Conservation (phyloP, 2,888 invertebrate genomes). For the Horisme vitalbata region DNA sequence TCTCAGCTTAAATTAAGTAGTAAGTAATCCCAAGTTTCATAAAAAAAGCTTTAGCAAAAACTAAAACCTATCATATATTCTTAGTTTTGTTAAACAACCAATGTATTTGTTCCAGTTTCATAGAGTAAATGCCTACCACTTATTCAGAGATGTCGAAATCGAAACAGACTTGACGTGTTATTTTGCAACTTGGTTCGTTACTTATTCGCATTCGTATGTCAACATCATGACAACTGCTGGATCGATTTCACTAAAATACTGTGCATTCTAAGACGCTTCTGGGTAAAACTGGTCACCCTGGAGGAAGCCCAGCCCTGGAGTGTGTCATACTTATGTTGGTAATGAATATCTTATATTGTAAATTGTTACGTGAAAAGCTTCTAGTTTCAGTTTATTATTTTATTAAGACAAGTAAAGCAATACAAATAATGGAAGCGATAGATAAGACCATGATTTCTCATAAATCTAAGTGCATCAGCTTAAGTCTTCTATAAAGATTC, state of each 20-base stretch:
- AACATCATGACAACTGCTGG: conserved; percentile 32
- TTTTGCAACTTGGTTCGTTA: conserved; percentile 34
- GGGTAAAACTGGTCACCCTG: conserved; percentile 13
- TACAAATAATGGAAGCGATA: no score
- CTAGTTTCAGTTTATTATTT: no score
- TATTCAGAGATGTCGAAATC: conserved; percentile 33
- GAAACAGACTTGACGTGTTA: conserved; percentile 33
- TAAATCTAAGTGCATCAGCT: no score
- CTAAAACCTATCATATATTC: conserved; percentile 5
- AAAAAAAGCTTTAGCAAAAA: no score
- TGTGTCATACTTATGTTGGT: no score
- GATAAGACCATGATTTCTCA: no score
- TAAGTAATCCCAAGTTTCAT: no score
- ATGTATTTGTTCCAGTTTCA: conserved; percentile 26
- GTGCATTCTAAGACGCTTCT: conserved; percentile 19
- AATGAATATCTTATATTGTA: no score
- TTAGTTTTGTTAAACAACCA: conserved; percentile 18
- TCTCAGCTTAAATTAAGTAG: no score
- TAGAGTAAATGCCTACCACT: conserved; percentile 27
- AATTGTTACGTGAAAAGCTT: no score
- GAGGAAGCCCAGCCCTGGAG: conserved; percentile 10
- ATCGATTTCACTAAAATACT: conserved; percentile 33
- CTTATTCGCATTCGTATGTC: conserved; percentile 34
- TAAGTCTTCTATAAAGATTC: no score
- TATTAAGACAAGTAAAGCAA: no score